Base-by-base conservation (phyloP, 37 sponge, comb jelly and placozoan genomes). In the Geodia barretti region DNA sequence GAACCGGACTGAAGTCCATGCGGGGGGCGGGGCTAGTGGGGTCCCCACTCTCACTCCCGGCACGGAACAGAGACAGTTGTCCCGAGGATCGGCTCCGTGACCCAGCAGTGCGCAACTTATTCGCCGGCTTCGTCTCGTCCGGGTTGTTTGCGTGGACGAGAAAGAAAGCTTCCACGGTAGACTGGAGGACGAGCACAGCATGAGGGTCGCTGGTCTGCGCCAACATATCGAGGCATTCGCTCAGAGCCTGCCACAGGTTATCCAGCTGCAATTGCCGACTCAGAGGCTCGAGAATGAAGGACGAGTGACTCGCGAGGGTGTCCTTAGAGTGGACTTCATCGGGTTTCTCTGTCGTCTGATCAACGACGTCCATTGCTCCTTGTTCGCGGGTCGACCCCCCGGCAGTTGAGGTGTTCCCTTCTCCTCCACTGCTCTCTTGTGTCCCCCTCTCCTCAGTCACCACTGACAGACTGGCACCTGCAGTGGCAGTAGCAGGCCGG, bases 101-200 rank as follows among this genome's bases (percentile, higher is more conserved):
- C n/a, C 1, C 30, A 4, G 61, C 60, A 14, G 35, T 40, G 17
- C 7, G 42, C 40, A 71, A 62, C 23, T 75, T 80, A 29, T 33
- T 33, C 0, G 78, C 7, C 31, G 60, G 26, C 17, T 68, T 70
- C 4, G 23, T 31, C 1, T 84, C 85, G 1, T 84, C 86, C 7
- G 21, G 79, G 24, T 34, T 20, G 33, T 84, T 86, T 24, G 90
- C 97, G 60, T 98, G 99, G 4, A 96, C 99, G 24, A 94, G 78
- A 83, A 98, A 98, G 93, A 98, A 98, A 19, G 97, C 91, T 78
- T 98, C 99, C 31, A 98, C 99, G 0, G 93, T 82, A 23, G 97
- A 87, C 64, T 98, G 97, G 39, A 98, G 85, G 11, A 94, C 95
- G 0, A 98, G 88, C 70, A 98, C 99, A 34, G 99, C 99, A 70